Conservation (phyloP, 2,888 invertebrate genomes). For the Empis stercorea region DNA sequence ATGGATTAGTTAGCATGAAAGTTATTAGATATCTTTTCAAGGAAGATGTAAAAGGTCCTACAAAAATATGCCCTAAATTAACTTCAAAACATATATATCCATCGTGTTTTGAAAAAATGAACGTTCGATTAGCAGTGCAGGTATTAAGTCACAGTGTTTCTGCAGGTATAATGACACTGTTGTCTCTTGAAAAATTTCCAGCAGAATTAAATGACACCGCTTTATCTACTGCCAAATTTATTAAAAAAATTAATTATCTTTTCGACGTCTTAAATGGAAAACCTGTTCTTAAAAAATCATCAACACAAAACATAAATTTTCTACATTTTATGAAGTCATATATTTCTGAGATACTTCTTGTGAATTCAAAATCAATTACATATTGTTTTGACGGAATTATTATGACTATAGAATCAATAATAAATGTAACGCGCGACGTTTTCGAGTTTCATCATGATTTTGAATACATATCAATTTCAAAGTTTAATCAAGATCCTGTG, state of each 20-base stretch:
- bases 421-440: neutral
- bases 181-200: neutral
- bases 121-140: neutral
- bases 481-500: neutral
- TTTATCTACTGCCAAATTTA: neutral
- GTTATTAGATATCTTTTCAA: neutral
- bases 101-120: slow-evolving; percentile 4
- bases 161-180: neutral
- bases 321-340: too few species aligned
- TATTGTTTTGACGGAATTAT: neutral
- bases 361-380: neutral
- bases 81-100: slow-evolving; percentile 1
- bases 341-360: neutral
- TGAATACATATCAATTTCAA: neutral
- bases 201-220: neutral
- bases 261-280: slow-evolving; percentile 2
- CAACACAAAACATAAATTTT: too few species aligned
- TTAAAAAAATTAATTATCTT: slow-evolving; percentile 1
- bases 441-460: neutral
- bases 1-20: neutral
- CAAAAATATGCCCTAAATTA: slow-evolving; percentile 5
- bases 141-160: neutral
- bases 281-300: neutral
- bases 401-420: neutral
- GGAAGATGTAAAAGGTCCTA: neutral